phyloP scores from a whole-genome alignment of 2,888 invertebrate species.

The Esperia sulphurella region DNA sequence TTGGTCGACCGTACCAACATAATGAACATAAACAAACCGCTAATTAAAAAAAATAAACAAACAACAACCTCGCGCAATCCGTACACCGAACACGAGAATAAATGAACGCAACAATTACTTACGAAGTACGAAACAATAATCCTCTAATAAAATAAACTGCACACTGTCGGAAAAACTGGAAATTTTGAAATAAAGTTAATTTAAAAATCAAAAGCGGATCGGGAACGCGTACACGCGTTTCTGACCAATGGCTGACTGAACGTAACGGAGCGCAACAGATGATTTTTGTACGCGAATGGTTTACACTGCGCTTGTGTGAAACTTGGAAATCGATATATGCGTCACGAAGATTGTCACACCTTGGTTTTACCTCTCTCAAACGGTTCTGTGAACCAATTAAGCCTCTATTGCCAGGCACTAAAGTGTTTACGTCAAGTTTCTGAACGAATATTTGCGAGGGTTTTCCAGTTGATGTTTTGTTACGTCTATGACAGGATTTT shows the following conservation, averaged over 20 bases:
- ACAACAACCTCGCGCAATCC: slow-evolving; percentile 20
- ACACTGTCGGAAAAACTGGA: neutral
- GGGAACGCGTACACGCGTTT: slow-evolving; percentile 44
- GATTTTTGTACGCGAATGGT: slow-evolving; percentile 53
- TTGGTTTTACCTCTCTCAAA: neutral
- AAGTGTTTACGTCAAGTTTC: neutral
- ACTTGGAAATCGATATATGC: slow-evolving; percentile 56
- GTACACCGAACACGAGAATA: slow-evolving; percentile 14
- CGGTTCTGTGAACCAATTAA: neutral
- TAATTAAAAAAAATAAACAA: slow-evolving; percentile 1
- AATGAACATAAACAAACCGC: neutral
- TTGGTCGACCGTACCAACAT: too few relatives aligned
- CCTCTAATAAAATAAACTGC: neutral
- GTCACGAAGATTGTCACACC: slow-evolving; percentile 20
- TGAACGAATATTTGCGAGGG: neutral
- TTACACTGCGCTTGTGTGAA: slow-evolving; percentile 55
- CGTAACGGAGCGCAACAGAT: slow-evolving; percentile 54
- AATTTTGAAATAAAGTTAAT: slow-evolving; percentile 15
- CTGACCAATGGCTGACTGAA: slow-evolving; percentile 65
- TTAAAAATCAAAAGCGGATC: slow-evolving; percentile 36
- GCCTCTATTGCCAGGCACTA: neutral
- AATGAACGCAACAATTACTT: slow-evolving; percentile 15
- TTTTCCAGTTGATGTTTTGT: neutral
- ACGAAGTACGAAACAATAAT: slow-evolving; percentile 15
- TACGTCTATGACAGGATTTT: neutral